Evolutionary conservation across 1,140 invertebrate species (phyloP).

Genomic region (Rhysida immarginata): DNA sequence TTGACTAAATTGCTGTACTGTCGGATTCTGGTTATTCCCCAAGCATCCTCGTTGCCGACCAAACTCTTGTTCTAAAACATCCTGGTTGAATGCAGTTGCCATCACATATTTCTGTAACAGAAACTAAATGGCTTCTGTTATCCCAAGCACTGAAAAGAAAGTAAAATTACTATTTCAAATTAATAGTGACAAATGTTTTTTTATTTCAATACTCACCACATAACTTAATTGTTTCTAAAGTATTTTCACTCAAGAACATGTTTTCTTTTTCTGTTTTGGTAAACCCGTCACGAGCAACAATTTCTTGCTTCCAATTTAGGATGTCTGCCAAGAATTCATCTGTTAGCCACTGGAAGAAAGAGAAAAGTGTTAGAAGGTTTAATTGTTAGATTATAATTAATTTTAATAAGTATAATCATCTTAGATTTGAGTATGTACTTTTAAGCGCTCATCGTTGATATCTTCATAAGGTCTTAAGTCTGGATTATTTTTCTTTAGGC

Average conservation of each 20-base stretch:
- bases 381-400: neutral
- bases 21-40: constrained; percentile 3
- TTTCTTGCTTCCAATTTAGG: neutral
- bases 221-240: neutral
- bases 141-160: no score
- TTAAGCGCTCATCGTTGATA: no score
- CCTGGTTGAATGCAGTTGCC: neutral
- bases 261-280: neutral
- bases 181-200: neutral
- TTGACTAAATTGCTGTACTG: neutral
- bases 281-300: no score
- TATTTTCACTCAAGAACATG: constrained; percentile 1
- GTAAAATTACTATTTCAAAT: neutral
- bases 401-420: neutral
- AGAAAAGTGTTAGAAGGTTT: neutral
- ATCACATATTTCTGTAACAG: neutral
- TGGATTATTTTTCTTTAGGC: neutral
- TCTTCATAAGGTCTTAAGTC: neutral
- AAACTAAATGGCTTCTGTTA: neutral
- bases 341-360: constrained; percentile 3
- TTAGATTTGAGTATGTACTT: no score
- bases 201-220: neutral
- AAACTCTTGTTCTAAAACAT: constrained; percentile 5
- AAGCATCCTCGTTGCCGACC: neutral
- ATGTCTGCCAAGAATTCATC: neutral